Evolutionary conservation across 1,140 invertebrate genomes (phyloP).

Genomic region (Hydropsyche tenuis): DNA sequence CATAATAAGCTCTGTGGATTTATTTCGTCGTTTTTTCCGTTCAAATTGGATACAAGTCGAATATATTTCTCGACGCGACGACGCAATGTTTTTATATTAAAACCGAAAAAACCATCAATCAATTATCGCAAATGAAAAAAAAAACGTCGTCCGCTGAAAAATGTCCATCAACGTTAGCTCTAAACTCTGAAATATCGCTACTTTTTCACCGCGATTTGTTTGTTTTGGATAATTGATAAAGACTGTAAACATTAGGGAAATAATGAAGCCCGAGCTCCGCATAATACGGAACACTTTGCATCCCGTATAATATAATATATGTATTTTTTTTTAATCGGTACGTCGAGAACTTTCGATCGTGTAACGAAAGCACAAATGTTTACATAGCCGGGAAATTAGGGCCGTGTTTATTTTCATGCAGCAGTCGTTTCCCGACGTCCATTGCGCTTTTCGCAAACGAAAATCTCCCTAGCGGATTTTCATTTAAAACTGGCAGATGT

Average conservation of each 20-base stretch:
- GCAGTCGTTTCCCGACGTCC: background rate
- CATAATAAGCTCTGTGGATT: constrained; percentile 12
- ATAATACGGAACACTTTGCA: too few relatives aligned
- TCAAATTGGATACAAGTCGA: background rate
- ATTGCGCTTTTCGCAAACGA: constrained; percentile 14
- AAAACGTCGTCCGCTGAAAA: constrained; percentile 14
- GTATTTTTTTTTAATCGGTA: background rate
- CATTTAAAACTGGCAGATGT: constrained; percentile 10
- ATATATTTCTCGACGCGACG: background rate
- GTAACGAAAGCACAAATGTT: background rate
- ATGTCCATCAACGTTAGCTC: constrained; percentile 21
- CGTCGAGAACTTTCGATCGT: background rate
- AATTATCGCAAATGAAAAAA: constrained; percentile 20
- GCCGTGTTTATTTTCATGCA: constrained; percentile 17
- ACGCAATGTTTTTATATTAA: constrained; percentile 8
- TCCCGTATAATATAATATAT: too few relatives aligned
- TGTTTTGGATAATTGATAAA: constrained; percentile 4
- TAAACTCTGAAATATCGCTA: background rate
- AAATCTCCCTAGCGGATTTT: background rate
- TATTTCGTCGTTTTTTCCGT: background rate
- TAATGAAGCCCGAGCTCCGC: too few relatives aligned
- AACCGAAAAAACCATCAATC: constrained; percentile 14
- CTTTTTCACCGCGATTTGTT: constrained; percentile 17
- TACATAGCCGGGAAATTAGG: background rate
- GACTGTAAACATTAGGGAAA: background rate